Percentiles rank a stretch among this genome's conserved stretches.
phyloP scores from a whole-genome alignment of 2,113 vertebrate genomes.

The Promerops cafer region DNA sequence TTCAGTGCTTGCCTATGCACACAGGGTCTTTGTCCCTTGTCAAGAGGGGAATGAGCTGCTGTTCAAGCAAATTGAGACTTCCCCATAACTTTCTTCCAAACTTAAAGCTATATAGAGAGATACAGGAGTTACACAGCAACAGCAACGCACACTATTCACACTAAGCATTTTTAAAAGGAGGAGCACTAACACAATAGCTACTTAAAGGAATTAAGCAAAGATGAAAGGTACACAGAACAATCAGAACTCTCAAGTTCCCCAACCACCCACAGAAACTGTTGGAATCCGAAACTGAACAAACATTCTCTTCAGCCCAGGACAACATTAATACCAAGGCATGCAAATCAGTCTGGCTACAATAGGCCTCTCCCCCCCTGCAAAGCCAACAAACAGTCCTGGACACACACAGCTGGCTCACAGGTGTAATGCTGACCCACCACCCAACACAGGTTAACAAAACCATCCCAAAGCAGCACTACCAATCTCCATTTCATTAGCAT shows the following conservation, averaged over 20 bases:
- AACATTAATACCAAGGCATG: neutral
- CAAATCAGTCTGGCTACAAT: neutral
- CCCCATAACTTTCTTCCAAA: neutral
- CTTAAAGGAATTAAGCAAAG: neutral
- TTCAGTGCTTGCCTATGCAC: neutral
- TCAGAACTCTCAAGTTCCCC: neutral
- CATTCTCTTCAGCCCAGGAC: neutral
- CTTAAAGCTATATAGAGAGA: neutral
- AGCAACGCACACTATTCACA: neutral
- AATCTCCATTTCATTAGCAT: neutral
- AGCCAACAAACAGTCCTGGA: neutral
- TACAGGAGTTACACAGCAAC: neutral
- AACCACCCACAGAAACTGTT: neutral
- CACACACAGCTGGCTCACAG: neutral
- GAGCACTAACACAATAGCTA: neutral
- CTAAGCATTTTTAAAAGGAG: neutral
- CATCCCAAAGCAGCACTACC: neutral
- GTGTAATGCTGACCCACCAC: neutral
- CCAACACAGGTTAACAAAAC: neutral
- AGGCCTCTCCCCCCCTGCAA: neutral
- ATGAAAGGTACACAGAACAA: neutral
- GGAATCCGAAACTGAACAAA: neutral
- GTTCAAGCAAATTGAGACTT: neutral
- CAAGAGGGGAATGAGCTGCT: neutral
- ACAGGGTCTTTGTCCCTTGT: neutral